Evolutionary conservation across 2,888 invertebrate species (phyloP).

Genomic region (Ferrisia virgata): DNA sequence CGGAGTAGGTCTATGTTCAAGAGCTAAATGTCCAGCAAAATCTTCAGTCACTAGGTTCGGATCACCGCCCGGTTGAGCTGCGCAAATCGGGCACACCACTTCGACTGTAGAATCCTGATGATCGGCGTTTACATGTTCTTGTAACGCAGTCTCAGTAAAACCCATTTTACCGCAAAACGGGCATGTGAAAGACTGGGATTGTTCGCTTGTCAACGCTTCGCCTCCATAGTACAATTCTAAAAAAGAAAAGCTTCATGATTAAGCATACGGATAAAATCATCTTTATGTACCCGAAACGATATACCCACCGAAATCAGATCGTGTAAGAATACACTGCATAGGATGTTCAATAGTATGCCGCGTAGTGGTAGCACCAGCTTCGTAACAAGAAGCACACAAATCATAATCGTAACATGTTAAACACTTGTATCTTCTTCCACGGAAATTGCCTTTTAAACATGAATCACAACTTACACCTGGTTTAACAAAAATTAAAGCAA

Average conservation of each 20-base stretch:
- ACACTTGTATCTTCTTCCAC: slow-evolving; percentile 97
- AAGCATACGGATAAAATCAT: background rate
- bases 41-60: slow-evolving; percentile 98
- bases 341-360: slow-evolving; percentile 95
- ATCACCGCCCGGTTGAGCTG: slow-evolving; percentile 92
- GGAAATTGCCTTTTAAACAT: slow-evolving; percentile 95
- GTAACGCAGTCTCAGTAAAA: slow-evolving; percentile 85
- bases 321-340: slow-evolving; percentile 97
- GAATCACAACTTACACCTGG: slow-evolving; percentile 99
- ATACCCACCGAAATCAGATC: slow-evolving; percentile 85
- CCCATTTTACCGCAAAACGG: slow-evolving; percentile 97
- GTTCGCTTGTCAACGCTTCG: slow-evolving; percentile 84
- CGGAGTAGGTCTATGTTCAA: slow-evolving; percentile 87
- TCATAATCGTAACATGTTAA: slow-evolving; percentile 99
- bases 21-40: slow-evolving; percentile 90
- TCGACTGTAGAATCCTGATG: slow-evolving; percentile 89
- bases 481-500: background rate
- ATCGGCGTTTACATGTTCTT: slow-evolving; percentile 86
- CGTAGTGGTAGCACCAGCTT: slow-evolving; percentile 84
- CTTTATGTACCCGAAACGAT: background rate
- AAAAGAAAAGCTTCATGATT: background rate
- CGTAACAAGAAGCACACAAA: slow-evolving; percentile 93
- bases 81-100: slow-evolving; percentile 97
- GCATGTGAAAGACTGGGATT: slow-evolving; percentile 95
- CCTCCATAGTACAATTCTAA: slow-evolving; percentile 93